A percentile compares a stretch with the other conserved stretches of the same genome.
Conservation (phyloP, 1,140 invertebrate genomes). For the Zaprionus camerounensis region DNA sequence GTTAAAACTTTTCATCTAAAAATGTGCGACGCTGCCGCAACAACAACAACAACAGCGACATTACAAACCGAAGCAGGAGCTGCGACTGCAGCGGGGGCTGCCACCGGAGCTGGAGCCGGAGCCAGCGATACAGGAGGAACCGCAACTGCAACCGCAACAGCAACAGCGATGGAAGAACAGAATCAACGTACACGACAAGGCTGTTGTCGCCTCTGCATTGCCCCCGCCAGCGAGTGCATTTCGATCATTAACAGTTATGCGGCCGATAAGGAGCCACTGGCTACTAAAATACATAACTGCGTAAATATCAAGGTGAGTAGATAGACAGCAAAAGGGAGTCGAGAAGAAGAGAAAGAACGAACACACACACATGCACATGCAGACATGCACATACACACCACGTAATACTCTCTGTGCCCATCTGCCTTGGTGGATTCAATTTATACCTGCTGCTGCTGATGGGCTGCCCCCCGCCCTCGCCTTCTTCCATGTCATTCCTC, state of each 20-base stretch:
- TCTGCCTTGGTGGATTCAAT: conserved; percentile 10
- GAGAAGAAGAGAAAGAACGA: neutral
- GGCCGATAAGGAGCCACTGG: conserved; percentile 83
- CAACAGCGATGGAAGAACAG: conserved; percentile 45
- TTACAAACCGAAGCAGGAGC: conserved; percentile 9
- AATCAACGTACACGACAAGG: conserved; percentile 64
- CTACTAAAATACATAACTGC: conserved; percentile 82
- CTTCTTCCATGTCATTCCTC: conserved; percentile 15
- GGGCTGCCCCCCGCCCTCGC: conserved; percentile 8
- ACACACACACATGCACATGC: neutral
- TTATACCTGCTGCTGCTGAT: conserved; percentile 25
- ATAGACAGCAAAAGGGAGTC: conserved; percentile 4
- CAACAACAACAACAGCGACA: conserved; percentile 28
- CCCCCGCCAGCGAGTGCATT: conserved; percentile 82
- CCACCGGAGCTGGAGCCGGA: conserved; percentile 24
- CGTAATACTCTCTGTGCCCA: conserved; percentile 9
- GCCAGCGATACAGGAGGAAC: conserved; percentile 21
- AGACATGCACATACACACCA: conserved; percentile 5
- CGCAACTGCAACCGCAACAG: conserved; percentile 13
- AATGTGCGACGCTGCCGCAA: conserved; percentile 69
- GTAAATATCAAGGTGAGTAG: conserved; percentile 83
- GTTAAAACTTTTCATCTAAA: conserved; percentile 32
- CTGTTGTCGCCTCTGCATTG: conserved; percentile 83
- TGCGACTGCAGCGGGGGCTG: conserved; percentile 19
- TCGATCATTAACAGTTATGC: conserved; percentile 84